A percentile compares a stretch with the other conserved stretches of the same genome.
Conservation (phyloP, 2,113 vertebrate species). For the Caretta caretta region DNA sequence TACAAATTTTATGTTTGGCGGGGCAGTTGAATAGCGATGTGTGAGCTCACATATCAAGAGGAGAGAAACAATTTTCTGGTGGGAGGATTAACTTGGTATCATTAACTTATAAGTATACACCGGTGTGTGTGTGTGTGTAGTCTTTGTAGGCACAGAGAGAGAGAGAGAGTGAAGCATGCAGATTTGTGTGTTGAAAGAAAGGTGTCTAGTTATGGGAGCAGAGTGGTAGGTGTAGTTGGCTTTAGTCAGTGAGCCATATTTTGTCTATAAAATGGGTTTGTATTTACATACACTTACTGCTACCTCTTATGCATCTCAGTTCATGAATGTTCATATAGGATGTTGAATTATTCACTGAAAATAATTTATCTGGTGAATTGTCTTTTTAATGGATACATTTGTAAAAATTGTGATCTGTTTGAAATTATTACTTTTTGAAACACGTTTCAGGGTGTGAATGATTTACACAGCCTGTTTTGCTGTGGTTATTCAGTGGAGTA, state of each 20-base stretch:
- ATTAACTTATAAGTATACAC: neutral
- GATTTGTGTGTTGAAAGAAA: neutral
- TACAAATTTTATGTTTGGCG: neutral
- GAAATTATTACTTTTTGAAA: neutral
- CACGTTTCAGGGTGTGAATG: neutral
- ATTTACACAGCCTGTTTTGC: neutral
- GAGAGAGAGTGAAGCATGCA: neutral
- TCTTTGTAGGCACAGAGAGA: neutral
- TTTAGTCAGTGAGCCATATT: neutral
- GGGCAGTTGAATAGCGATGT: conserved; percentile 3
- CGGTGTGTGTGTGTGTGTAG: rapidly evolving
- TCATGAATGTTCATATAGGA: neutral
- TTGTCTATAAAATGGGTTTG: neutral
- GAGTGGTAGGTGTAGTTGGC: neutral
- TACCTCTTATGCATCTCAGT: neutral
- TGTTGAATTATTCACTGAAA: neutral
- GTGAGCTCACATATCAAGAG: conserved; percentile 29
- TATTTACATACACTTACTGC: neutral
- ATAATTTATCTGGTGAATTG: neutral
- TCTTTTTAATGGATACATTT: neutral
- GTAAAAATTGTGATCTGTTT: neutral
- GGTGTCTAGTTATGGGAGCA: neutral
- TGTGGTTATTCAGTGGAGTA: neutral
- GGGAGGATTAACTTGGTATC: conserved; percentile 34
- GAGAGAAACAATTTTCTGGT: neutral